Percentiles rank a stretch among this genome's conserved stretches.
phyloP scores from a whole-genome alignment of 2,113 vertebrate genomes.

The Dendrocopos noguchii region DNA sequence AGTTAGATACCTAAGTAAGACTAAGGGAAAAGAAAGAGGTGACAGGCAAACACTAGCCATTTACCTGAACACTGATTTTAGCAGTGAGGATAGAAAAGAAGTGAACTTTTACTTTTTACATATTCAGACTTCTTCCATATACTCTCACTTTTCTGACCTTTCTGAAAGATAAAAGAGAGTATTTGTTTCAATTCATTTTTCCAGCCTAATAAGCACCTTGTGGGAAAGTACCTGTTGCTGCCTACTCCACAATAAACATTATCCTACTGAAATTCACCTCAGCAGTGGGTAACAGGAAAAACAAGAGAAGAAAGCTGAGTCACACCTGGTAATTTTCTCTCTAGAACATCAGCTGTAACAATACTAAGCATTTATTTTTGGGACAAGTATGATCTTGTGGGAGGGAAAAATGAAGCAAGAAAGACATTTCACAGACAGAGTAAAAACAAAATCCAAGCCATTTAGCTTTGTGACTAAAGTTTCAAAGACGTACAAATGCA shows the following conservation, averaged over 20 bases:
- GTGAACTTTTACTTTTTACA: constrained; percentile 22
- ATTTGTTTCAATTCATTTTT: background rate
- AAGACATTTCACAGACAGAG: background rate
- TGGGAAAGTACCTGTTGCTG: background rate
- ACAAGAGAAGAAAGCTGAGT: constrained; percentile 25
- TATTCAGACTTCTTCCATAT: background rate
- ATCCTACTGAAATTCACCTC: background rate
- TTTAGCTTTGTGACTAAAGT: constrained; percentile 29
- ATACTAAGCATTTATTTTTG: constrained; percentile 41
- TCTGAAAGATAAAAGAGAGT: background rate
- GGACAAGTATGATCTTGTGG: constrained; percentile 42
- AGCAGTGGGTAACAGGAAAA: constrained; percentile 8
- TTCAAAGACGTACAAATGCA: background rate
- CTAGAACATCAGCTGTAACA: background rate
- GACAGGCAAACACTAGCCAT: background rate
- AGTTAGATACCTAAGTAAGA: background rate
- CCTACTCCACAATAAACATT: background rate
- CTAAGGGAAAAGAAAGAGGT: background rate
- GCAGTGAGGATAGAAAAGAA: background rate
- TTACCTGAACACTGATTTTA: background rate
- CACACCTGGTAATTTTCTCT: constrained; percentile 28
- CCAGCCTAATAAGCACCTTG: background rate
- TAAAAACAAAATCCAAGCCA: constrained; percentile 43
- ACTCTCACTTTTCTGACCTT: background rate
- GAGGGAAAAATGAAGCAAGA: constrained; percentile 27